Evolutionary conservation across 2,888 invertebrate genomes (phyloP).

Genomic region (Cyaniris semiargus): DNA sequence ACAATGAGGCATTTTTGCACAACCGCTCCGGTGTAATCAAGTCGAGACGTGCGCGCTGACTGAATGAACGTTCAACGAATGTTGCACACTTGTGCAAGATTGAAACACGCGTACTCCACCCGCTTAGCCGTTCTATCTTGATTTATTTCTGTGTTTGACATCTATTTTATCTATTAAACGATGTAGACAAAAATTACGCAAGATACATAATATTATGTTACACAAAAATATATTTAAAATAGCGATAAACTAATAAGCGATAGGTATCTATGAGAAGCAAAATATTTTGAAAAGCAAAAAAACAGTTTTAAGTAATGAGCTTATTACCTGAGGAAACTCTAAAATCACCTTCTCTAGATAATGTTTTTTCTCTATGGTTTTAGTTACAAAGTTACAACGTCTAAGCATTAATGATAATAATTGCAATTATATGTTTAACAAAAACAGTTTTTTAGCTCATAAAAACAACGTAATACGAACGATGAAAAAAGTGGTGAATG

Average conservation of each 20-base stretch:
- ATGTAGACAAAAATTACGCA: background rate
- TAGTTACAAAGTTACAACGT: background rate
- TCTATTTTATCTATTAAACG: background rate
- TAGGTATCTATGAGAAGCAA: background rate
- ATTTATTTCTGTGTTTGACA: no score
- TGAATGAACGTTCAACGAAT: no score
- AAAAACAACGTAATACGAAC: background rate
- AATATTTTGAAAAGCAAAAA: background rate
- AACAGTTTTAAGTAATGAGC: background rate
- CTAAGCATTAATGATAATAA: background rate
- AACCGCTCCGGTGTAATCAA: no score
- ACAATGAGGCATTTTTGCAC: no score
- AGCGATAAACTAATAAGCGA: background rate
- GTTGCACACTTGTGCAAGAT: no score
- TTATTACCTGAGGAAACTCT: background rate
- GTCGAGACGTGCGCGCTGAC: no score
- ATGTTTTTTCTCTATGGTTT: no score
- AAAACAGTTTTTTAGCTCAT: background rate
- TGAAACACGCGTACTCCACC: no score
- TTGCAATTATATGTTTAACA: background rate
- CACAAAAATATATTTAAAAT: background rate
- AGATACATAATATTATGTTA: background rate
- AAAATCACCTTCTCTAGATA: background rate
- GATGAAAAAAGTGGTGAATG: background rate
- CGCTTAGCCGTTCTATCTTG: no score